Base-by-base conservation (phyloP, 2,797 vertebrate species). In the Strix occidentalis region DNA sequence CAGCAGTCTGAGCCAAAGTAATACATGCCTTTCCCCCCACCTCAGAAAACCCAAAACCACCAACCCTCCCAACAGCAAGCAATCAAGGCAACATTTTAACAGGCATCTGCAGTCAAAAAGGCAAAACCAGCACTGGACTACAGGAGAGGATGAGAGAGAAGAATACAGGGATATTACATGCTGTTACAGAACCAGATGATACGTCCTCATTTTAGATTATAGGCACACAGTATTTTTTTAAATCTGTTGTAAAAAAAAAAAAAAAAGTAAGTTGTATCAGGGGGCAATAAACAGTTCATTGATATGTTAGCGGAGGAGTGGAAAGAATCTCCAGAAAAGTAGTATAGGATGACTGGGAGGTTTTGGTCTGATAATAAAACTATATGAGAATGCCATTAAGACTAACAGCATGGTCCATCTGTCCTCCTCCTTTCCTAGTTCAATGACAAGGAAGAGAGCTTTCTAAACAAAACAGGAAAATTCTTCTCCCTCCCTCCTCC, bases 21-120 rank as follows among this genome's bases (percentile, higher is more conserved):
- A 25, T 8, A 25, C 10, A 10, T 8, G 23, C 5, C 5, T 61
- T 93, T n/a, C 7, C 3, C 4, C 5, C 0, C 0, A 43, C 2
- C 18, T 12, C 24, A 41, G 31, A 56, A 79, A 80, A 3, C 2
- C 18, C 16, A 6, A 84, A 77, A 39, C 7, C 17, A 69, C 8
- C 56, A 63, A 16, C 0, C 2, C 13, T 4, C 6, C 11, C 9
- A 43, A 24, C 19, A 74, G 29, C 23, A 61, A 43, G 28, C 8
- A 90, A 21, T 4, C 72, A 39, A 86, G 43, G 9, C 35, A 83
- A 28, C 7, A 39, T 48, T 61, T 85, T 54, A 70, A n/a, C 19
- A 57, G 29, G 13, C 26, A 16, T 43, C 18, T 84, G 10, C 26
- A 74, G 51, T 57, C 18, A 43, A 58, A 72, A 84, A 83, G 17